phyloP scores from a whole-genome alignment of 2,797 vertebrate genomes.

The Thaleichthys pacificus region DNA sequence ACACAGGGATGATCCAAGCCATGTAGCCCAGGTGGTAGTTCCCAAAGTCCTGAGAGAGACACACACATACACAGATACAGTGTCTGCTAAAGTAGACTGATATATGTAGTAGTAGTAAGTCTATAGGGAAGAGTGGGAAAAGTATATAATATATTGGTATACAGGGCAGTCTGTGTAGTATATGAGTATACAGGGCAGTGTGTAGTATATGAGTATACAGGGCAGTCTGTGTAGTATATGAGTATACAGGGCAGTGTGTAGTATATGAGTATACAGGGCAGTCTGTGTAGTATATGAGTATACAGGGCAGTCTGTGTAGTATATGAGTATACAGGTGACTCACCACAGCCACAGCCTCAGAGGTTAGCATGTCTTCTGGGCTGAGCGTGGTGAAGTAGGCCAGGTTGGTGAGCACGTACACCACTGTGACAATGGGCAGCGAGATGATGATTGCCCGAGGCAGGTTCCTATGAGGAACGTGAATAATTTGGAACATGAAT shows the following conservation, averaged over 20 bases:
- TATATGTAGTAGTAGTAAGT: neutral
- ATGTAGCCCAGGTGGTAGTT: conserved; percentile 89
- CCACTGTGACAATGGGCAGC: conserved; percentile 89
- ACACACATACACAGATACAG: conserved; percentile 20
- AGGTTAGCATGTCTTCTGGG: conserved; percentile 83
- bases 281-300: neutral
- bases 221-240: neutral
- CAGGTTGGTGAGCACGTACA: conserved; percentile 96
- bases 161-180: neutral
- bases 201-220: neutral
- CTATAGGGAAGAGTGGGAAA: neutral
- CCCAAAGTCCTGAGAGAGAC: conserved; percentile 88
- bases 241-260: neutral
- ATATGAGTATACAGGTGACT: conserved; percentile 32
- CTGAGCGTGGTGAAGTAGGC: conserved; percentile 95
- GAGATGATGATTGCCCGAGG: conserved; percentile 98
- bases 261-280: neutral
- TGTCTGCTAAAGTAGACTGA: neutral
- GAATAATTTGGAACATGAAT: no score
- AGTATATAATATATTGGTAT: neutral
- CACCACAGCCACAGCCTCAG: conserved; percentile 93
- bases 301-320: neutral
- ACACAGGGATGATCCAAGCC: conserved; percentile 97
- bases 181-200: neutral
- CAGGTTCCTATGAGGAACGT: conserved; percentile 81